phyloP scores from a whole-genome alignment of 2,888 invertebrate genomes.

The Cecidostiba fungosa region DNA sequence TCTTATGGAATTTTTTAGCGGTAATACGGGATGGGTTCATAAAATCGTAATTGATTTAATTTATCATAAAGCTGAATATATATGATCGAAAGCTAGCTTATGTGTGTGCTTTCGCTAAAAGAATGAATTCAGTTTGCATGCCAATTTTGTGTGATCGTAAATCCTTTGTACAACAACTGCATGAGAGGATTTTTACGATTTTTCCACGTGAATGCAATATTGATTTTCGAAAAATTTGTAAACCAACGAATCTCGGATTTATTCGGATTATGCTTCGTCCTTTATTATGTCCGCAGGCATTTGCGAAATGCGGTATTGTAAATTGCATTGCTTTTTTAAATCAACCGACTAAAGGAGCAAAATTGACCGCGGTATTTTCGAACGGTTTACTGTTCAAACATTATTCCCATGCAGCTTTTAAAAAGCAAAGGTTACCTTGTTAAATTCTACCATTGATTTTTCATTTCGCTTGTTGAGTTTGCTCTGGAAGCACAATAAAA shows the following conservation, averaged over 20 bases:
- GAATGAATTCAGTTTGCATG: not conserved
- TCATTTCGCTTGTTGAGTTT: not conserved
- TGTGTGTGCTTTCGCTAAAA: not conserved
- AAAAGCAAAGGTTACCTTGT: not conserved
- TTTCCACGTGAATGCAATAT: not conserved
- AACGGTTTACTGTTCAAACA: not conserved
- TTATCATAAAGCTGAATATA: not conserved
- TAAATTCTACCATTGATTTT: slow-evolving; percentile 31
- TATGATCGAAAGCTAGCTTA: not conserved
- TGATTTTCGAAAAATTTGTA: not conserved
- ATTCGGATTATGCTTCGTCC: not conserved
- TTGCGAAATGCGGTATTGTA: not conserved
- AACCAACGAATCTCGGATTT: not conserved
- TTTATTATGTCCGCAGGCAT: not conserved
- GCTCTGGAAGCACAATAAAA: slow-evolving; percentile 3
- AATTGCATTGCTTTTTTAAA: not conserved
- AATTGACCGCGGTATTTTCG: not conserved
- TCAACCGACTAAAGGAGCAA: not conserved
- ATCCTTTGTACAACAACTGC: not conserved
- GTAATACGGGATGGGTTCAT: not conserved
- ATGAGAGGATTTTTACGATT: not conserved
- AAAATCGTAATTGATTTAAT: not conserved
- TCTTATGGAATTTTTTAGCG: not conserved
- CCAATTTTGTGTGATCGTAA: not conserved
- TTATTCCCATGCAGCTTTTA: not conserved